These are phyloP conservation scores for Antechinus stuartii DNA, from an alignment of 2,113 vertebrate species.

Conservation along the genomic window DNA sequence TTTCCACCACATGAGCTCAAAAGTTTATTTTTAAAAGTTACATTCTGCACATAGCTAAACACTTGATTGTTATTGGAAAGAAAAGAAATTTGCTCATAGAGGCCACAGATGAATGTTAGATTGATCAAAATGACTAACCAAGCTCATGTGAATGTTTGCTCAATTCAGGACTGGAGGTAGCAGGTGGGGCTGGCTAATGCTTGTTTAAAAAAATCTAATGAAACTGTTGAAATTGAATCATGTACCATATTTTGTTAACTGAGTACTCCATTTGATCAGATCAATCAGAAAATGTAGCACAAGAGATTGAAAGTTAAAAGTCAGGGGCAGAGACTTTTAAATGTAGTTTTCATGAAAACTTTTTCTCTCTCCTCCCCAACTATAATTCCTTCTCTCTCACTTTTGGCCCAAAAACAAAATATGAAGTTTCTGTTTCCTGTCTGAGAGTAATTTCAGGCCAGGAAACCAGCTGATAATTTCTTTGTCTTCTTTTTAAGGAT, in stretches of 20 bases:
- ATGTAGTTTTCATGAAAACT: constrained; percentile 83
- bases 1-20: neutral
- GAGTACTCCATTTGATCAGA: constrained; percentile 82
- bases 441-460: constrained; percentile 81
- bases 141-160: constrained; percentile 54
- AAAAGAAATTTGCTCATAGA: constrained; percentile 28
- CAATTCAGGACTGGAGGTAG: constrained; percentile 49
- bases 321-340: constrained; percentile 85
- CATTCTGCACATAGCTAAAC: neutral
- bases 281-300: constrained; percentile 80
- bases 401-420: constrained; percentile 84
- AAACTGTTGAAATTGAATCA: constrained; percentile 79
- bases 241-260: constrained; percentile 86
- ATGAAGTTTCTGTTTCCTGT: constrained; percentile 85
- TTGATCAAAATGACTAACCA: constrained; percentile 50
- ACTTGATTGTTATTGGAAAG: neutral
- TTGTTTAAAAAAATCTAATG: constrained; percentile 73
- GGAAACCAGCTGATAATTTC: constrained; percentile 79
- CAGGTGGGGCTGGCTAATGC: constrained; percentile 55
- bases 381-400: constrained; percentile 70
- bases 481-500: constrained; percentile 83
- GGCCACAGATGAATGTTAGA: neutral
- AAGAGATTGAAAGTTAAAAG: constrained; percentile 81
- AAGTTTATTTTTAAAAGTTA: neutral
- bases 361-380: constrained; percentile 67